Conservation (phyloP, 2,888 invertebrate genomes). For the Phasia obesa region DNA sequence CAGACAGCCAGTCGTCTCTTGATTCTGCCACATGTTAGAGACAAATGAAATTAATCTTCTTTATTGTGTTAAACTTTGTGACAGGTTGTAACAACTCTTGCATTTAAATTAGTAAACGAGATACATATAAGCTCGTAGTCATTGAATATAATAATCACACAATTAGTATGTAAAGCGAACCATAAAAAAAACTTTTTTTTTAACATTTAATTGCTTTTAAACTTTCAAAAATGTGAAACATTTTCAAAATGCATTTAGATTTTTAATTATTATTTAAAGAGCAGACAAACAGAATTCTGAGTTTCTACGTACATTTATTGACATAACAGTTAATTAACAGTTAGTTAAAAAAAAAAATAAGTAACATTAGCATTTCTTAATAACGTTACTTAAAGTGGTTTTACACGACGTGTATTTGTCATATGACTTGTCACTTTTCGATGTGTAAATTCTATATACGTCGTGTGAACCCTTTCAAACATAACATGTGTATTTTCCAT, state of each 20-base stretch:
- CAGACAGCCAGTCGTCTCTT: constrained; percentile 23
- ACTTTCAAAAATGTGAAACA: background rate
- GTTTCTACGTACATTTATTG: too few relatives aligned
- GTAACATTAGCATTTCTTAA: too few relatives aligned
- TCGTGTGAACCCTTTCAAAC: too few relatives aligned
- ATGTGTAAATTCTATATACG: too few relatives aligned
- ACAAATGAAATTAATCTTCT: constrained; percentile 43
- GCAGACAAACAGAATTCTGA: too few relatives aligned
- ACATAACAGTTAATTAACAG: too few relatives aligned
- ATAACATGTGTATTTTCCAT: too few relatives aligned
- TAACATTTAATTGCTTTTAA: constrained; percentile 5
- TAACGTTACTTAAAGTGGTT: too few relatives aligned
- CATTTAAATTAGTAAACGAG: constrained; percentile 36
- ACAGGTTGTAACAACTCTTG: constrained; percentile 36
- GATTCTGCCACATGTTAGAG: constrained; percentile 20
- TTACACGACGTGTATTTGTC: too few relatives aligned
- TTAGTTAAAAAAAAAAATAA: too few relatives aligned
- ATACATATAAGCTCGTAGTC: constrained; percentile 6
- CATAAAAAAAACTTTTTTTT: background rate
- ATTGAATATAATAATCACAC: background rate
- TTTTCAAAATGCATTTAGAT: background rate
- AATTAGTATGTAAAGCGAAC: constrained; percentile 26
- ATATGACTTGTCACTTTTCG: too few relatives aligned
- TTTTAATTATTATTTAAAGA: too few relatives aligned
- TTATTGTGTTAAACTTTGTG: constrained; percentile 35